Percentiles rank a stretch among this genome's conserved stretches.
These are phyloP conservation scores for Magallana ariakensis DNA, from an alignment of 1,140 invertebrate species.

Conservation along the genomic window DNA sequence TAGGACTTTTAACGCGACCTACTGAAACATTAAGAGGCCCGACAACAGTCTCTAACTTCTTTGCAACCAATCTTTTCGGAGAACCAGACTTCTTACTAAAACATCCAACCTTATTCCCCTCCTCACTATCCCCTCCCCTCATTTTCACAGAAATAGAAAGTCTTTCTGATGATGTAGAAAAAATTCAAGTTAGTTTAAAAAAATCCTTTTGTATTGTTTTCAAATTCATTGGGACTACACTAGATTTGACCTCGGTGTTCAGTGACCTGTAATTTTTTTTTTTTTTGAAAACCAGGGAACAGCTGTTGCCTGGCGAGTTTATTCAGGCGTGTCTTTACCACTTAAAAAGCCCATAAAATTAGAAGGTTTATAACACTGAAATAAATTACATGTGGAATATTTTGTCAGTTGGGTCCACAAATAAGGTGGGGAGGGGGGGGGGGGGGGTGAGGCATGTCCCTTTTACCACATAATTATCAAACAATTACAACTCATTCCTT, in stretches of 20 bases:
- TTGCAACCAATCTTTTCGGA: too few relatives aligned
- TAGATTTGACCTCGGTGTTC: background rate
- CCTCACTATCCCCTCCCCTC: too few relatives aligned
- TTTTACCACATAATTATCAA: background rate
- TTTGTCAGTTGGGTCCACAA: background rate
- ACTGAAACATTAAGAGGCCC: too few relatives aligned
- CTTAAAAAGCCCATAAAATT: constrained; percentile 29
- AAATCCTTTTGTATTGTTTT: too few relatives aligned
- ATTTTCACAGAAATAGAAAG: too few relatives aligned
- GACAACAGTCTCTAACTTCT: too few relatives aligned
- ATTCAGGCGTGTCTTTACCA: constrained; percentile 5
- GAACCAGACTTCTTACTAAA: too few relatives aligned
- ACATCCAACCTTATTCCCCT: too few relatives aligned
- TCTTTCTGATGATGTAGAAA: too few relatives aligned
- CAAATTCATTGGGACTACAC: background rate
- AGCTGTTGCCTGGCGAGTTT: constrained; percentile 4
- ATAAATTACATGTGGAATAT: constrained; percentile 29
- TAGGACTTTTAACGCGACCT: background rate
- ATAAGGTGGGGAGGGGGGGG: background rate
- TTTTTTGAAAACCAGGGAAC: constrained; percentile 28
- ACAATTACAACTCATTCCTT: background rate
- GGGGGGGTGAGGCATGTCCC: background rate
- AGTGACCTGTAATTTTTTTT: background rate
- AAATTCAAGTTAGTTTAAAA: too few relatives aligned
- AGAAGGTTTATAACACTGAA: constrained; percentile 12